Evolutionary conservation across 2,888 invertebrate genomes (phyloP), one percentile per base, ranked within the genome.

Genomic region (Platycheirus rosarum): DNA sequence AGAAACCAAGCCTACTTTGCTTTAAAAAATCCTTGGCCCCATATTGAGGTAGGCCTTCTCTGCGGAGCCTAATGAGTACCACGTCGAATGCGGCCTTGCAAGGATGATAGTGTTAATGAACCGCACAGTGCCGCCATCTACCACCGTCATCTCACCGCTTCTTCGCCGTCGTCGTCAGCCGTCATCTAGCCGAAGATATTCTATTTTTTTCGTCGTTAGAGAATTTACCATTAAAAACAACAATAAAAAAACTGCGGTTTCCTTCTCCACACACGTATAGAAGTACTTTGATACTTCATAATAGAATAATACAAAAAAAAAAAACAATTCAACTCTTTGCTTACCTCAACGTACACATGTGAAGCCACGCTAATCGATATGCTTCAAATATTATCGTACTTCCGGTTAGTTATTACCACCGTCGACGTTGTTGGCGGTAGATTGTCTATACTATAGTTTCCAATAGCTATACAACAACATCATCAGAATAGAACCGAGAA

Each of bases 301-400:
- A 51, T 60, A 60, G 29, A 49, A 37, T 42, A 35, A 70, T 51
- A 14, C 32, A 73, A 55, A 48, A 23, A 9, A 62, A 44, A 46
- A 57, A 49, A 55, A 74, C 44, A 42, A 57, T 68, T 74, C 57
- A 69, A 40, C 78, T 57, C 73, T 78, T 46, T 73, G 73, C 63
- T 53, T 63, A 60, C 48, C 71, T 48, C 55, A 49, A 44, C 23
- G 60, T 46, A 46, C 51, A 40, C 66, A 70, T 71, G 76, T 57
- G 76, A 76, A 76, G 76, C 82, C 82, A 71, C 76, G 82, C 76
- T 82, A 82, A 82, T 82, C 82, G 82, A 82, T 82, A 82, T 82
- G 82, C 76, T 82, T 82, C 82, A 82, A 76, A 82, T 68, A 82
- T 76, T 76, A 76, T 82, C 82, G 76, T 82, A 82, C 82, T 82